These are phyloP conservation scores for Lophotriccus pileatus DNA, from an alignment of 2,797 vertebrate species.

Conservation along the genomic window DNA sequence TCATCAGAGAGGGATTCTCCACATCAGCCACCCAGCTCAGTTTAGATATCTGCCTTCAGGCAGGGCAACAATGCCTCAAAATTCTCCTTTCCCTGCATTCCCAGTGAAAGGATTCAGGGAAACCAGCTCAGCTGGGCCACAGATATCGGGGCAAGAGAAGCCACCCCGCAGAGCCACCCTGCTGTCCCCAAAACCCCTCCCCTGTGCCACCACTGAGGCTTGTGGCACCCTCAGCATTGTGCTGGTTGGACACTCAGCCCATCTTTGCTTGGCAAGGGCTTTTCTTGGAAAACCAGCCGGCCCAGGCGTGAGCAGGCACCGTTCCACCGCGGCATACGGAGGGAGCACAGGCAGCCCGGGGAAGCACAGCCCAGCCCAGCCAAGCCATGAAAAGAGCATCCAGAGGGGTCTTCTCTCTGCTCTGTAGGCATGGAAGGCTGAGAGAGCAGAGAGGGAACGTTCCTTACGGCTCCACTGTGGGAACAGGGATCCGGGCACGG, in stretches of 20 bases:
- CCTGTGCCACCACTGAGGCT: background rate
- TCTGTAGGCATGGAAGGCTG: background rate
- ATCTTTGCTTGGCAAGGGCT: background rate
- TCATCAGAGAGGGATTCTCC: background rate
- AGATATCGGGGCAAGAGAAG: background rate
- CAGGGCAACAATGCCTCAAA: background rate
- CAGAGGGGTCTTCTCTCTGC: background rate
- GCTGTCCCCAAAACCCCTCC: accelerated
- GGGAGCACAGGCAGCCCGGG: background rate
- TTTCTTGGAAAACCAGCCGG: background rate
- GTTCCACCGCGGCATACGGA: background rate
- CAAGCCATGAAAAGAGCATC: background rate
- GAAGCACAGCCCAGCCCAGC: background rate
- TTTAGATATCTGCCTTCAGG: background rate
- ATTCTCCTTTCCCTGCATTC: background rate
- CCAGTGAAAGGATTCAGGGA: background rate
- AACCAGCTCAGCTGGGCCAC: background rate
- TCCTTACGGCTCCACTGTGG: accelerated
- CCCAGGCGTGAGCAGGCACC: background rate
- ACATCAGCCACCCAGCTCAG: accelerated
- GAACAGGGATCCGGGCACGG: accelerated
- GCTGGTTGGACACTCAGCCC: background rate
- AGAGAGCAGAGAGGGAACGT: accelerated
- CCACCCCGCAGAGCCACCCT: background rate
- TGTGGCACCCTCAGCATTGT: accelerated